Conservation (phyloP, 2,113 vertebrate species). For the Dissostichus mawsoni region DNA sequence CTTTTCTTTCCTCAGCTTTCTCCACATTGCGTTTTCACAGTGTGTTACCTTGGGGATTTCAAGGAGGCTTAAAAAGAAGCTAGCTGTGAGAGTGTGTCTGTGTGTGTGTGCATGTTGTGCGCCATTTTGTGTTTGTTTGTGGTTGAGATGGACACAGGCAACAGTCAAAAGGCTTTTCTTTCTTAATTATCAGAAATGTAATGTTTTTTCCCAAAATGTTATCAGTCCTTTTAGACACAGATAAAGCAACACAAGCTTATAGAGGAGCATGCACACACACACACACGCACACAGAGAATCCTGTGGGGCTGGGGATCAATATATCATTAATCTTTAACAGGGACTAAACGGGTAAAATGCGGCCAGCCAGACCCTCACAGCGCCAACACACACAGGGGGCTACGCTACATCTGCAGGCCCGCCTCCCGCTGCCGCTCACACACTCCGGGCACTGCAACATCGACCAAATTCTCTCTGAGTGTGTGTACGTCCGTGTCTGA, state of each 20-base stretch:
- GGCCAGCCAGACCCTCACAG: conserved; percentile 72
- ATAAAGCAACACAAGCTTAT: conserved; percentile 34
- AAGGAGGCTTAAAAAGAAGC: conserved; percentile 81
- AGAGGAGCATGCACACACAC: neutral
- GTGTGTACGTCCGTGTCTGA: conserved; percentile 16
- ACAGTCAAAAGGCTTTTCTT: conserved; percentile 50
- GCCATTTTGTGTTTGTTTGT: conserved; percentile 65
- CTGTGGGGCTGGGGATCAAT: conserved; percentile 77
- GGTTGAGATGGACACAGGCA: conserved; percentile 53
- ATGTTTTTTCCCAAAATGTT: conserved; percentile 55
- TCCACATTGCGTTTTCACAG: conserved; percentile 81
- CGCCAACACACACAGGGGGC: conserved; percentile 77
- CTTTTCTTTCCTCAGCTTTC: conserved; percentile 77
- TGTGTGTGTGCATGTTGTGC: conserved; percentile 41
- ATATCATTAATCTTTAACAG: conserved; percentile 84
- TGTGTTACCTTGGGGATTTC: conserved; percentile 79
- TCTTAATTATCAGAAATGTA: conserved; percentile 71
- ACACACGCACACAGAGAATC: conserved; percentile 33
- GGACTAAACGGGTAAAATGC: conserved; percentile 80
- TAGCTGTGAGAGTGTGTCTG: conserved; percentile 60
- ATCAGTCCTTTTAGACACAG: conserved; percentile 37
- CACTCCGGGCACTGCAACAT: conserved; percentile 63
- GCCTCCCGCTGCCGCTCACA: conserved; percentile 77
- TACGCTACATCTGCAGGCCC: conserved; percentile 81
- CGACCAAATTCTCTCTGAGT: conserved; percentile 71